These are phyloP conservation scores for Sebastes jordani DNA, from an alignment of 2,797 vertebrate species.

Conservation along the genomic window DNA sequence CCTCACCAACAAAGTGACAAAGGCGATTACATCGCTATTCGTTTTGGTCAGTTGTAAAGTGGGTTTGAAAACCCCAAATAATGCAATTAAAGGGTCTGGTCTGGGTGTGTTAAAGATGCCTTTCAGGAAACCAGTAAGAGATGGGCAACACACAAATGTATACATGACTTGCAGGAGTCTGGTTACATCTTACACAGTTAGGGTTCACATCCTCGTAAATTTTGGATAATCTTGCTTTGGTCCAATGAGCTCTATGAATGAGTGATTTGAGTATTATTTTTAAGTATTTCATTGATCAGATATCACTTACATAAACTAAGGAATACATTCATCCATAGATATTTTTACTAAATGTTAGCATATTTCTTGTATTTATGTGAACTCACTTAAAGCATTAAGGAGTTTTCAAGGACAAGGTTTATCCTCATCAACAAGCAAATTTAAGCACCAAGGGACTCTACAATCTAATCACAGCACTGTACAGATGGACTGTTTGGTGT, in stretches of 20 bases:
- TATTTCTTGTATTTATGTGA: neutral
- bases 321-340: neutral
- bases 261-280: neutral
- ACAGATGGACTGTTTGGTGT: neutral
- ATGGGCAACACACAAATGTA: neutral
- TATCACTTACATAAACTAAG: neutral
- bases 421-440: neutral
- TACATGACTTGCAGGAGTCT: neutral
- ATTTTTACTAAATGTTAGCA: neutral
- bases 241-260: neutral
- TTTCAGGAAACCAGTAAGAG: neutral
- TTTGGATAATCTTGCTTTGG: neutral
- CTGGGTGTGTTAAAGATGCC: neutral
- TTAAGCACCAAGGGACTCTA: neutral
- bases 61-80: neutral
- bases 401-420: neutral
- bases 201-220: neutral
- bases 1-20: neutral
- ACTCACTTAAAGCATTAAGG: neutral
- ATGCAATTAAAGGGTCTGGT: neutral
- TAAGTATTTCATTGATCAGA: neutral
- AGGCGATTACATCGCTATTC: neutral
- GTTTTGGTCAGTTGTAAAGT: neutral
- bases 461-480: neutral
- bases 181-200: neutral